Conservation (phyloP, 2,113 vertebrate genomes). For the Sceloporus undulatus region DNA sequence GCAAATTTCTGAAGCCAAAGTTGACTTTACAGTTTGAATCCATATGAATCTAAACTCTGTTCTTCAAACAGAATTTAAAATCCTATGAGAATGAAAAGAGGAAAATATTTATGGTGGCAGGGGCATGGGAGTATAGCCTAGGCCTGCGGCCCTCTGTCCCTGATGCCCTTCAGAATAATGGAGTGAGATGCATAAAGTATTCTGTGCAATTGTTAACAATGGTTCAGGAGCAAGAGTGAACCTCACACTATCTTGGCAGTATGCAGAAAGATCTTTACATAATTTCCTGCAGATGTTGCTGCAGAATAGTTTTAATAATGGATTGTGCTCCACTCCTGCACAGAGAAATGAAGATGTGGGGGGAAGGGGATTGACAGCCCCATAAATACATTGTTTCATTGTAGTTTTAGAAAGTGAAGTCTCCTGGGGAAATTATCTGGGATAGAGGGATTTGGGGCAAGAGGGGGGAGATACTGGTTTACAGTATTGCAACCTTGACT, state of each 20-base stretch:
- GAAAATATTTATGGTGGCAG: background rate
- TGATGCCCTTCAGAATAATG: background rate
- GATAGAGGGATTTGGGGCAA: constrained; percentile 8
- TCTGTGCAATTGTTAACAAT: constrained; percentile 65
- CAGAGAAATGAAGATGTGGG: constrained; percentile 10
- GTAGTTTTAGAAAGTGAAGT: constrained; percentile 52
- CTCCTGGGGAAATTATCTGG: constrained; percentile 27
- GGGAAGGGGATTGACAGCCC: constrained; percentile 4
- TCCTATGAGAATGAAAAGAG: background rate
- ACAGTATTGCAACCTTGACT: background rate
- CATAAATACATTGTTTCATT: constrained; percentile 62
- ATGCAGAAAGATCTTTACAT: constrained; percentile 62
- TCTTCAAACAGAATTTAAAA: constrained; percentile 5
- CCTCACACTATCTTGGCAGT: constrained; percentile 65
- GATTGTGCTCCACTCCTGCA: constrained; percentile 54
- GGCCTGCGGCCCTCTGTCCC: background rate
- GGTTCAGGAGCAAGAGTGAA: constrained; percentile 63
- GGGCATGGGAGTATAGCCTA: background rate
- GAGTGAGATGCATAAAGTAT: constrained; percentile 57
- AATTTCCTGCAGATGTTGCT: constrained; percentile 69
- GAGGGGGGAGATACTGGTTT: background rate
- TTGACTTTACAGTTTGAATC: background rate
- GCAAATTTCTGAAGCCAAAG: background rate
- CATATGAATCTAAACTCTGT: background rate
- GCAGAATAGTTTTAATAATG: constrained; percentile 64